Evolutionary conservation across 2,113 vertebrate genomes (phyloP), one percentile per base, ranked within the genome.

Genomic region (Leptosomus discolor): DNA sequence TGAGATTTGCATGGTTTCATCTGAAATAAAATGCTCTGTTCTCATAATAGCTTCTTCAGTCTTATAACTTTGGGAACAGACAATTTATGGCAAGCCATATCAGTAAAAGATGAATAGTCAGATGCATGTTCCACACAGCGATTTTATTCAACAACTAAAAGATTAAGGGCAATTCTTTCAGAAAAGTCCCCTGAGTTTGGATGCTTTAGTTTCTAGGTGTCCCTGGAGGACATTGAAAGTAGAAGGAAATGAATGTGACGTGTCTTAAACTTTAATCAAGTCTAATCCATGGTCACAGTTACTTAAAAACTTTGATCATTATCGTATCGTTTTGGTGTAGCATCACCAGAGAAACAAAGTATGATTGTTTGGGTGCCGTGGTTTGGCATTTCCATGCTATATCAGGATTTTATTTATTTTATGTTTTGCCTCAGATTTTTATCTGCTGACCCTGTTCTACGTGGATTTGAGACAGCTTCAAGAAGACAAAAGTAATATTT

Each of bases 91-190:
- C 53, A 54, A 94, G 58, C 41, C 11, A 0, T 96, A 92, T 89
- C 86, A 22, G 92, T 79, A 76, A 87, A 91, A 95, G 91, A 96
- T 89, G 77, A 90, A 90, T 91, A 79, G 83, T 69, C 87, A 82
- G 91, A 85, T 85, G 88, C 45, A 5, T 87, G 91, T 95, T 96
- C 92, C 91, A 76, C 74, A 30, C 26, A 36, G 45, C 73, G 89
- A 63, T 92, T 95, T 96, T 85, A 83, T 96, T 96, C 77, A 90
- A 54, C 89, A 91, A 50, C 80, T 73, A 5, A 88, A 92, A 85
- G 73, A 96, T 96, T 92, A 95, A 95, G 89, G 80, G n/a, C n/a
- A 96, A 16, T 68, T 90, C 67, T 85, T 92, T 65, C 77, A 68
- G 73, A 24, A 53, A 93, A 58, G 30, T 92, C 90, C 60, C 79